Conservation (phyloP, 2,113 vertebrate genomes). For the Mirza zaza region DNA sequence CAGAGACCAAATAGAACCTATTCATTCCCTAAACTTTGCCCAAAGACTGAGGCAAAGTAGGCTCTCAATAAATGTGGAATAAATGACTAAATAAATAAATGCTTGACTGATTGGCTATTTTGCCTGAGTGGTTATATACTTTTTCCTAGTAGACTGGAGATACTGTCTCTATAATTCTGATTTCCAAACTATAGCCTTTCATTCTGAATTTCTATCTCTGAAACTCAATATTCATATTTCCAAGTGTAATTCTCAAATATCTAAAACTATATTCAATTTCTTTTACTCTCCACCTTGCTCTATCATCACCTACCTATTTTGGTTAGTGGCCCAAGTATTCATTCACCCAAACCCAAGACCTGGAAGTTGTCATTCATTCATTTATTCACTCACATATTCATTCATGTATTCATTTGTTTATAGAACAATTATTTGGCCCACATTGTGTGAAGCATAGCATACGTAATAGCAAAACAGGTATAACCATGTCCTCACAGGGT, state of each 20-base stretch:
- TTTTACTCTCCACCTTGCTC: neutral
- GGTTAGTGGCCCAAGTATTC: neutral
- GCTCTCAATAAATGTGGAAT: neutral
- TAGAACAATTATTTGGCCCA: neutral
- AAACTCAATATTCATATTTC: conserved; percentile 38
- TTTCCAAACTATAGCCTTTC: conserved; percentile 35
- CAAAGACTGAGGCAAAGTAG: neutral
- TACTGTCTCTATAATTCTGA: conserved; percentile 34
- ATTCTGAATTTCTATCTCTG: conserved; percentile 43
- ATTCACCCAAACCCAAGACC: neutral
- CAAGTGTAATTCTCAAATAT: conserved; percentile 32
- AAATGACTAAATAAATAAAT: neutral
- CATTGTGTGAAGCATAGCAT: neutral
- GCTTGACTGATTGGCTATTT: neutral
- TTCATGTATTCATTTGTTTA: neutral
- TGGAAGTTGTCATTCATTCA: neutral
- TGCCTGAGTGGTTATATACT: conserved; percentile 11
- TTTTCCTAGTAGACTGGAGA: conserved; percentile 23
- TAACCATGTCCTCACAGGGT: neutral
- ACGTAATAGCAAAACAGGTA: neutral
- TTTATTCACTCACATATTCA: neutral
- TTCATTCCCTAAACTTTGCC: neutral
- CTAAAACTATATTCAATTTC: conserved; percentile 35
- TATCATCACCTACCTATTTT: neutral
- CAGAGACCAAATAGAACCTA: neutral